A percentile compares a stretch with the other conserved stretches of the same genome.
Evolutionary conservation across 2,888 invertebrate genomes (phyloP).

Genomic region (Drosophila atroscutellata): DNA sequence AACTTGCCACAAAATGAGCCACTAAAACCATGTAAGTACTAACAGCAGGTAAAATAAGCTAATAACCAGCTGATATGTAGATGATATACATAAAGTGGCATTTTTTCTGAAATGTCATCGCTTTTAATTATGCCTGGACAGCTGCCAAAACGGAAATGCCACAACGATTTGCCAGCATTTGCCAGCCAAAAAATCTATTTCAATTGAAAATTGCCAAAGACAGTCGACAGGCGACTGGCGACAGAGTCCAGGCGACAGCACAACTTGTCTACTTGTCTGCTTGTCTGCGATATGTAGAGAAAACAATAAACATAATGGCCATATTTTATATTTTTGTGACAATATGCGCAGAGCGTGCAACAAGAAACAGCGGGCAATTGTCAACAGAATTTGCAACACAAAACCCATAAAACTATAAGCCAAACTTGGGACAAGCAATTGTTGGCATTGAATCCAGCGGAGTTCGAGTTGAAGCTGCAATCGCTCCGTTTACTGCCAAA

Average conservation of each 20-base stretch:
- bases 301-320: slow-evolving; percentile 75
- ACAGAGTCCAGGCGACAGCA: slow-evolving; percentile 6
- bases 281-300: slow-evolving; percentile 31
- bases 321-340: slow-evolving; percentile 76
- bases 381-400: slow-evolving; percentile 49
- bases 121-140: slow-evolving; percentile 72
- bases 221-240: slow-evolving; percentile 35
- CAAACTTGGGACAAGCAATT: slow-evolving; percentile 42
- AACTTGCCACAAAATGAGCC: slow-evolving; percentile 33
- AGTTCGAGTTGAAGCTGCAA: slow-evolving; percentile 4
- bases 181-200: slow-evolving; percentile 74
- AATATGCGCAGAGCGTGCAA: slow-evolving; percentile 48
- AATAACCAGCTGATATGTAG: slow-evolving; percentile 18
- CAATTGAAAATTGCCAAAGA: slow-evolving; percentile 75
- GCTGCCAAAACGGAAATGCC: slow-evolving; percentile 53
- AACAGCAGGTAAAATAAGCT: slow-evolving; percentile 27
- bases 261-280: background rate
- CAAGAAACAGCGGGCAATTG: slow-evolving; percentile 77
- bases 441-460: slow-evolving; percentile 56
- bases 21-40: slow-evolving; percentile 18
- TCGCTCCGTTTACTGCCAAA: slow-evolving; percentile 34
- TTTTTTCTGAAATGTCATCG: slow-evolving; percentile 18
- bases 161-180: slow-evolving; percentile 53
- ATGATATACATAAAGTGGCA: slow-evolving; percentile 5
- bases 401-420: slow-evolving; percentile 52